Evolutionary conservation across 2,888 invertebrate species (phyloP), one percentile per base, ranked within the genome.

Genomic region (Cataglyphis livida): DNA sequence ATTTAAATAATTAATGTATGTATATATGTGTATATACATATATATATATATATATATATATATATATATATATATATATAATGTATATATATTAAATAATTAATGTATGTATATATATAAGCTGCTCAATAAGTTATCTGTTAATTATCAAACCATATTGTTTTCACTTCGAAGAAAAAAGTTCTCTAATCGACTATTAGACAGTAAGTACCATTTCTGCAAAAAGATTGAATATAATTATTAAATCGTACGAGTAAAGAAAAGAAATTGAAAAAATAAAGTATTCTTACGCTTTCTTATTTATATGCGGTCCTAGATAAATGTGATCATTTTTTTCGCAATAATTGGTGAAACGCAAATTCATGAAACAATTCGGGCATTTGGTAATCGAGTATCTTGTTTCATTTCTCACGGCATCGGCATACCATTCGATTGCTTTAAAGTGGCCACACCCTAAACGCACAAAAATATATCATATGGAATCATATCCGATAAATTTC

Each of bases 191-290:
- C 12, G 25, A 66, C 18, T 18, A 4, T 5, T 0, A 41, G 18
- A 28, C 66, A 66, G 41, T 65, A 41, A 10, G 1, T 10, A 10
- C 44, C 44, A 10, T 4, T 44, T 44, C 66, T 66, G 28, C 18
- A 41, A 44, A 18, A 1, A 66, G 41, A 66, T 66, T 44, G 10
- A 44, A 66, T 66, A 44, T 5, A 28, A 66, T 66, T 66, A 66
- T 44, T 41, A 41, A 41, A 25, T 18, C 18, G 25, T 28, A 2
- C 3, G 6, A 15, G 6, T 25, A 10, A 25, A 44, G n/a, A 10
- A 15, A 57, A 41, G 38, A 64, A 12, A 38, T 21, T 15, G 3
- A 25, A 18, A 44, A 25, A 2, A 44, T 0, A 25, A 44, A 44
- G 44, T 25, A 28, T 10, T 15, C 66, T 66, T 7, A 66, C 66